Base-by-base conservation (phyloP, 2,797 vertebrate genomes). In the Poeciliopsis presidionis region DNA sequence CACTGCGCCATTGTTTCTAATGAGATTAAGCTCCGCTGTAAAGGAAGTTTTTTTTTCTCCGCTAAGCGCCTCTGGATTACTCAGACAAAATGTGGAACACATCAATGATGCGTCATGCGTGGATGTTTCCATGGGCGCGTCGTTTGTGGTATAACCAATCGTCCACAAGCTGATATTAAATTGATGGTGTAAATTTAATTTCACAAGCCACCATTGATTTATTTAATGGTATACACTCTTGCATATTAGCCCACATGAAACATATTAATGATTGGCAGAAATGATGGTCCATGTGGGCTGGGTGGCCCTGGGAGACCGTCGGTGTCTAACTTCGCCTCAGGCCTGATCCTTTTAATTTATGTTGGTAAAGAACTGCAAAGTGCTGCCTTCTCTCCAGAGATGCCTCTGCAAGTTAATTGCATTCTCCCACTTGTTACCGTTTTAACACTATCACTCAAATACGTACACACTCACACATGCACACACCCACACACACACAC, bases 351-450 rank as follows among this genome's bases (percentile, higher is more conserved):
- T 92, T 93, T 93, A 90, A 92, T 93, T 92, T 88, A 87, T 93
- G 89, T 93, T 89, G 84, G 88, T 91, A 90, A 93, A 94, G 91
- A 93, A 93, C 87, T 45, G 57, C 84, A 92, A 90, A 94, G 92
- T 90, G 89, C 84, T 71, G 72, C 87, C 87, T 70, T 87, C 85
- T 92, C 94, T 95, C 93, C 78, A 81, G 92, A 95, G 95, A 95
- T 87, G 83, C 89, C 81, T 78, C 39, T 75, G 88, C 76, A 88
- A 94, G 91, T 92, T 95, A 95, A 95, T 95, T 94, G 91, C 92
- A 88, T 95, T 95, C 93, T 92, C 92, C 85, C 87, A 93, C 91
- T 95, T 92, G 91, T 91, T 92, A 92, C 85, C 77, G 28, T 81
- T 78, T 91, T 82, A 81, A 87, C 59, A 75, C 78, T 79, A 72